Evolutionary conservation across 2,888 invertebrate species (phyloP), one percentile per base, ranked within the genome.

Genomic region (Ernsta delagoae): DNA sequence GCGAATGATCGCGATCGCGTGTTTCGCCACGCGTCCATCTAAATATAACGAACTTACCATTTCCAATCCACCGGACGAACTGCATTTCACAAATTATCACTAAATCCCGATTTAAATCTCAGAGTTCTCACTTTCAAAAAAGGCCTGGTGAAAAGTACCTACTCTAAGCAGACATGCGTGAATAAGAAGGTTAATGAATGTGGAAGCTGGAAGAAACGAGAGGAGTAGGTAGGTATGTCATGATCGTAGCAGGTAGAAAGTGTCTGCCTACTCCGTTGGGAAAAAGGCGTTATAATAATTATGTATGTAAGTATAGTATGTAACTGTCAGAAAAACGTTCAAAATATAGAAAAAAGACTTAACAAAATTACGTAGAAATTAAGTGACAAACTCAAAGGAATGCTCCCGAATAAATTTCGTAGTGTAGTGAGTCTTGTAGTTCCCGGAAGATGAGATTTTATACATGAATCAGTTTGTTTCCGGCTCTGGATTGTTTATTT

Each of bases 11-110:
- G 75, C 72, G 71, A 74, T 72, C 80, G 74, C 73, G 80, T 79
- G 79, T 8, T 12, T 70, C 71, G 83, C 75, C 82, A 82, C 85
- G 81, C 84, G 82, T 70, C 76, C 66, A 71, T 72, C 77, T 83
- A 85, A 84, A 83, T 82, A 76, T 83, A 83, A 73, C 77, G 76
- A 81, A 77, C 73, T 82, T 81, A 79, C 81, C 43, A 69, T 64
- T 82, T 81, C 79, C 81, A 34, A 69, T 64, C 59, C 12, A 59
- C 75, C 73, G 68, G 75, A 79, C 80, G 81, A 73, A 66, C 70
- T 65, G 67, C 57, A 66, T 64, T 53, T 53, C 72, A 62, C 31
- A 63, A 69, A 70, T 63, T 70, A 73, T 8, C 36, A 9, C 70
- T 70, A 70, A 73, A 71, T 68, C 54, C 63, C 31, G 60, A 61